A percentile compares a stretch with the other conserved stretches of the same genome.
phyloP scores from a whole-genome alignment of 2,113 vertebrate species.

The Cyprinodon brontotheroides region DNA sequence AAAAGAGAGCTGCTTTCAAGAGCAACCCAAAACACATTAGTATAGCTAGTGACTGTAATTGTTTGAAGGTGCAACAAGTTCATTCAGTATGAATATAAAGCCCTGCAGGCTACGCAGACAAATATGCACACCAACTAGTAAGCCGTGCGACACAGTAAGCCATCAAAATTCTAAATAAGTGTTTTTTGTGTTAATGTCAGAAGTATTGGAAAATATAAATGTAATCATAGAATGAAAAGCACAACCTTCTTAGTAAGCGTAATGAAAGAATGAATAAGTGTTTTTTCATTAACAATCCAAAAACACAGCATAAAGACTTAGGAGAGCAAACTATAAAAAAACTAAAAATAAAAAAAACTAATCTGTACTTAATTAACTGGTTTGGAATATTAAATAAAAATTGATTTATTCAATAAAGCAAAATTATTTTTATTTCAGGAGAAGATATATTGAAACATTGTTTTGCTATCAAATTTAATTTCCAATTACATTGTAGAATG shows the following conservation, averaged over 20 bases:
- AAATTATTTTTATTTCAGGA: neutral
- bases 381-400: neutral
- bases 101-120: neutral
- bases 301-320: neutral
- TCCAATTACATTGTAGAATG: conserved; percentile 22
- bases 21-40: conserved; percentile 31
- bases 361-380: neutral
- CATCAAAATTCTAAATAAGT: neutral
- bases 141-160: neutral
- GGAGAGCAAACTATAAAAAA: neutral
- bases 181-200: neutral
- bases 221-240: neutral
- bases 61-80: conserved; percentile 31
- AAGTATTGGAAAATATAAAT: neutral
- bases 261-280: conserved; percentile 1
- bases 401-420: neutral
- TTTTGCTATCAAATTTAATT: conserved; percentile 8
- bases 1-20: conserved; percentile 38
- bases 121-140: neutral
- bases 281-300: neutral
- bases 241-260: neutral
- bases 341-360: neutral
- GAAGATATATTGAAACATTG: neutral
- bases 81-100: neutral
- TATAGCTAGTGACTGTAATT: conserved; percentile 15